These are phyloP conservation scores for Zophobas morio DNA, from an alignment of 1,140 invertebrate genomes.

Conservation along the genomic window DNA sequence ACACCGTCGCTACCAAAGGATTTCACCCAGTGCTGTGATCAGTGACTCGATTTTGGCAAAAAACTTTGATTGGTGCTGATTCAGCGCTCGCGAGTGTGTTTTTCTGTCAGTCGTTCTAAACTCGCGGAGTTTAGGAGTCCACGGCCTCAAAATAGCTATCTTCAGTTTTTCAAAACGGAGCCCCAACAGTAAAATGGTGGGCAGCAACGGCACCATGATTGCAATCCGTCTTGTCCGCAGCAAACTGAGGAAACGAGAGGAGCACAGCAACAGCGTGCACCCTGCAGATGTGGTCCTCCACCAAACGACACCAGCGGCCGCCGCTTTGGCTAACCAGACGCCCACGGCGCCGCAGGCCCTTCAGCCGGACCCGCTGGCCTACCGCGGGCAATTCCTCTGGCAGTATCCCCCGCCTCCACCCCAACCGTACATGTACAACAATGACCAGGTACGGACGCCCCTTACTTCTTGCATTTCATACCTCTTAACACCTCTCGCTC, in stretches of 20 bases:
- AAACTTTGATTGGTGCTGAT: constrained; percentile 1
- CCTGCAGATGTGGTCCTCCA: constrained; percentile 74
- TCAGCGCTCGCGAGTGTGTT: constrained; percentile 22
- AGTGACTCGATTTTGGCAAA: constrained; percentile 14
- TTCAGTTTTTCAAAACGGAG: constrained; percentile 63
- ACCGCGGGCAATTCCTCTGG: constrained; percentile 80
- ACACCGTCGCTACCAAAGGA: constrained; percentile 50
- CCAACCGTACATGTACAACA: constrained; percentile 82
- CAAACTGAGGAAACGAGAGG: constrained; percentile 87
- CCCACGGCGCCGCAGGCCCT: constrained; percentile 55
- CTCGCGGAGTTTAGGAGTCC: constrained; percentile 32
- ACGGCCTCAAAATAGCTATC: constrained; percentile 66
- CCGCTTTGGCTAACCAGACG: constrained; percentile 55
- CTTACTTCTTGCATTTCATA: neutral
- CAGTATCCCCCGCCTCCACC: constrained; percentile 83
- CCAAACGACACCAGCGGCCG: constrained; percentile 68
- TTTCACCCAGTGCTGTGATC: constrained; percentile 50
- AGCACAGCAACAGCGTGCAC: constrained; percentile 77
- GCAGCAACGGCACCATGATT: constrained; percentile 86
- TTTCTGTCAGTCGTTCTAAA: constrained; percentile 30
- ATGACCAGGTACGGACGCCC: constrained; percentile 79
- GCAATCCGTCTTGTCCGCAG: constrained; percentile 90
- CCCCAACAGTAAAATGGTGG: constrained; percentile 76
- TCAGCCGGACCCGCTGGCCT: constrained; percentile 58
- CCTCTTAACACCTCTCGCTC: neutral